Evolutionary conservation across 2,797 vertebrate species (phyloP), one percentile per base, ranked within the genome.

Genomic region (Chrosomus eos): DNA sequence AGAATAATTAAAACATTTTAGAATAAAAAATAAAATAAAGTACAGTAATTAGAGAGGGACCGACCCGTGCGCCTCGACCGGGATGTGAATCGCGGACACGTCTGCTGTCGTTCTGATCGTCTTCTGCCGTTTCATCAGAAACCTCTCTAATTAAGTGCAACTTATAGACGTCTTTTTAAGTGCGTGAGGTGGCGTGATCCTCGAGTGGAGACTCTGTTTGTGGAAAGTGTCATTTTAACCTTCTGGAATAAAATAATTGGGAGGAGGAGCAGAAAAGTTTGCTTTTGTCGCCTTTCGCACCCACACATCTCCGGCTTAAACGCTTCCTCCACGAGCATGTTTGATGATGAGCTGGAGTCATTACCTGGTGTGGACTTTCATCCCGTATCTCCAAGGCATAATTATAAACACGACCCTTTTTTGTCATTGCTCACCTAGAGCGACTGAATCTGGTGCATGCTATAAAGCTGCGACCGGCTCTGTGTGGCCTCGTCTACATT

Each of bases 21-120:
- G n/a, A n/a, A n/a, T n/a, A n/a, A n/a, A n/a, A n/a, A n/a, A n/a
- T n/a, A n/a, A n/a, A n/a, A n/a, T n/a, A n/a, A n/a, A n/a, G n/a
- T n/a, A 82, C 88, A 90, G 84, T 91, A 87, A 92, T 90, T 90
- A 89, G 91, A 76, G 82, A 79, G 58, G 78, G 75, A 88, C 84
- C 55, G 86, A 89, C 51, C 75, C 18, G 82, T 74, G 85, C 80
- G 83, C 88, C 85, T 89, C 85, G 83, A 84, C 81, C 79, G 72
- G 73, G 85, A 91, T 77, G 80, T 85, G 83, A 87, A 89, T 86
- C 40, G 79, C 14, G 26, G 74, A 73, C 58, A 13, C 16, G 36
- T 84, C 68, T 81, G 84, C 83, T 38, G 83, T 88, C 84, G 31
- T 88, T 85, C 51, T 55, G 79, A 88, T 85, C 84, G 76, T 73